phyloP scores from a whole-genome alignment of 2,888 invertebrate species.

The Megastigmus dorsalis region DNA sequence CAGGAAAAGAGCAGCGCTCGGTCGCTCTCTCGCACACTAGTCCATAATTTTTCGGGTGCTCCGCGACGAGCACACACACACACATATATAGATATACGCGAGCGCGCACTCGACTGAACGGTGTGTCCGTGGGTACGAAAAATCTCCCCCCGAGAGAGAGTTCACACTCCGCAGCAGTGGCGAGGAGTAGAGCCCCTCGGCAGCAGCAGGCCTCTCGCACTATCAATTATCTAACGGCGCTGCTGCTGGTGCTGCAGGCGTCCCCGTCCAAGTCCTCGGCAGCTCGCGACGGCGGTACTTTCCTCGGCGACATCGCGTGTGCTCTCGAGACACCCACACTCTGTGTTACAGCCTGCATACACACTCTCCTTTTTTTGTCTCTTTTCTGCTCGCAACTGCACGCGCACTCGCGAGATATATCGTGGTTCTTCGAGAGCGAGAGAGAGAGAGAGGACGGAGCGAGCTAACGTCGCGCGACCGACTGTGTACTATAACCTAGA shows the following conservation, averaged over 20 bases:
- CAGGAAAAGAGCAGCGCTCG: too few species aligned
- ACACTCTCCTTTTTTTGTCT: background rate
- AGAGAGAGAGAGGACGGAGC: background rate
- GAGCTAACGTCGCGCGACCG: background rate
- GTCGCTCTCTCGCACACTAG: too few species aligned
- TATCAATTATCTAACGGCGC: conserved; percentile 19
- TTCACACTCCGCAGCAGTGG: conserved; percentile 2
- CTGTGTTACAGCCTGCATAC: too few species aligned
- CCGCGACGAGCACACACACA: too few species aligned
- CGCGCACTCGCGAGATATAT: background rate
- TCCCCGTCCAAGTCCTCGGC: background rate
- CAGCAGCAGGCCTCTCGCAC: background rate
- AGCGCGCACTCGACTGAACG: too few species aligned
- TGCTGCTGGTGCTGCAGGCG: conserved; percentile 1
- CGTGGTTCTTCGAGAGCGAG: background rate
- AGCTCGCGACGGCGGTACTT: background rate
- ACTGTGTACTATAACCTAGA: background rate
- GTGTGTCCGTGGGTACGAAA: too few species aligned
- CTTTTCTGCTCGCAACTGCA: background rate
- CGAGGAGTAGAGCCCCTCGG: conserved; percentile 2
- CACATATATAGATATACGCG: too few species aligned
- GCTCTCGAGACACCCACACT: background rate
- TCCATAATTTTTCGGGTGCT: too few species aligned
- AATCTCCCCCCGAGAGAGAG: too few species aligned
- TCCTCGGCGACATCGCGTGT: conserved; percentile 28